Conservation (phyloP, 2,113 vertebrate genomes). For the Cacatua alba region DNA sequence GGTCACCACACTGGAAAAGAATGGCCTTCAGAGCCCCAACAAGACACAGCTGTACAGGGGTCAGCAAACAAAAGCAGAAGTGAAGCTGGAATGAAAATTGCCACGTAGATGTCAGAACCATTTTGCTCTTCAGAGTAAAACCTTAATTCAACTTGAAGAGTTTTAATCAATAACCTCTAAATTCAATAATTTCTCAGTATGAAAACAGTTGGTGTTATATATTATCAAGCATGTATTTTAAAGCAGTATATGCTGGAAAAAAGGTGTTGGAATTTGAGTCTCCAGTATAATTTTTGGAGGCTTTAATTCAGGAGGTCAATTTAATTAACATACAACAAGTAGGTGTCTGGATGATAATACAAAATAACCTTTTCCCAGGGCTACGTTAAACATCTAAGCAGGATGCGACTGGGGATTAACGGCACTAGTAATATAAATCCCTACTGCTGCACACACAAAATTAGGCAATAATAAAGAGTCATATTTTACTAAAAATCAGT, state of each 20-base stretch:
- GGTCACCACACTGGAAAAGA: accelerated
- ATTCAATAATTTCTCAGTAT: background rate
- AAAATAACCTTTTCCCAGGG: background rate
- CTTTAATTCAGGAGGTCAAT: background rate
- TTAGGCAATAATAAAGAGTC: background rate
- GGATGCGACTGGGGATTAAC: background rate
- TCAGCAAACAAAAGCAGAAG: background rate
- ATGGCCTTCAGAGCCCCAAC: background rate
- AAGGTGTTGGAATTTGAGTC: background rate
- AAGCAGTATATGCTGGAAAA: background rate
- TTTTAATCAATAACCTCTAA: background rate
- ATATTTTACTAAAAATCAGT: background rate
- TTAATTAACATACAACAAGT: background rate
- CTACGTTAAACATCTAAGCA: background rate
- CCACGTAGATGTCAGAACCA: background rate
- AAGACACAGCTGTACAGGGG: background rate
- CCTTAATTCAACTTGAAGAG: background rate
- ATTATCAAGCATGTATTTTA: background rate
- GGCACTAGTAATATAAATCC: background rate
- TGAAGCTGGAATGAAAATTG: background rate
- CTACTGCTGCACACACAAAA: background rate
- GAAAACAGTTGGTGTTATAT: background rate
- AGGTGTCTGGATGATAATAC: background rate
- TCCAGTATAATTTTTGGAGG: background rate
- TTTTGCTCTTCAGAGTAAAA: background rate